Evolutionary conservation across 2,797 vertebrate species (phyloP).

Genomic region (Pampus argenteus): DNA sequence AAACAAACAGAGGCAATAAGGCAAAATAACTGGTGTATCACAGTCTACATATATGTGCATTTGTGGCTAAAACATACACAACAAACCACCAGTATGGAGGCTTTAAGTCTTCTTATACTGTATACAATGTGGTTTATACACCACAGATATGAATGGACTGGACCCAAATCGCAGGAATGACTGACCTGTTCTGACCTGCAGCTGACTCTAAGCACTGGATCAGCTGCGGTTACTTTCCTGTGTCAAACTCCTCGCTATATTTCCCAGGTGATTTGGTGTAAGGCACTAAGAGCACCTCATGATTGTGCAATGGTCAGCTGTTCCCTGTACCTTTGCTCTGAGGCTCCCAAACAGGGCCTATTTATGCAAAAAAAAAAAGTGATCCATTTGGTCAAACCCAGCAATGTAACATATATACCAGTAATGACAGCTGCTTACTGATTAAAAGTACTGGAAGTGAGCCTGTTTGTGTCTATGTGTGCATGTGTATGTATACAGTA

Average conservation of each 20-base stretch:
- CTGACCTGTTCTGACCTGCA: constrained; percentile 11
- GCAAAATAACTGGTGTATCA: neutral
- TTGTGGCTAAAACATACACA: constrained; percentile 23
- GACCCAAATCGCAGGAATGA: constrained; percentile 35
- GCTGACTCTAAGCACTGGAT: constrained; percentile 13
- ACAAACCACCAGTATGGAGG: constrained; percentile 37
- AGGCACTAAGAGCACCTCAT: constrained; percentile 58
- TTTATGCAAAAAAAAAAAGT: constrained; percentile 18
- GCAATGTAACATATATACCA: constrained; percentile 18
- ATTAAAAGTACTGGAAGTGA: constrained; percentile 5
- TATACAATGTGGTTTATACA: constrained; percentile 12
- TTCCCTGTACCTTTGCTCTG: constrained; percentile 37
- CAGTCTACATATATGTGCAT: neutral
- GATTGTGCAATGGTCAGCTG: constrained; percentile 56
- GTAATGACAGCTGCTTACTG: constrained; percentile 34
- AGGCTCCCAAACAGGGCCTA: neutral
- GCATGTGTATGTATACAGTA: constrained; percentile 30
- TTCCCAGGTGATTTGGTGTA: constrained; percentile 62
- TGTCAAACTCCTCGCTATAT: constrained; percentile 30
- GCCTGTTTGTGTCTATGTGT: neutral
- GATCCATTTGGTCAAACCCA: constrained; percentile 15
- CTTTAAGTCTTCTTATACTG: constrained; percentile 11
- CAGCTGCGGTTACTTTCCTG: constrained; percentile 8
- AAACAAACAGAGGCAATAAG: neutral
- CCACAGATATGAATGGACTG: constrained; percentile 33